phyloP scores from a whole-genome alignment of 2,888 invertebrate species.

The Phengaris arion region DNA sequence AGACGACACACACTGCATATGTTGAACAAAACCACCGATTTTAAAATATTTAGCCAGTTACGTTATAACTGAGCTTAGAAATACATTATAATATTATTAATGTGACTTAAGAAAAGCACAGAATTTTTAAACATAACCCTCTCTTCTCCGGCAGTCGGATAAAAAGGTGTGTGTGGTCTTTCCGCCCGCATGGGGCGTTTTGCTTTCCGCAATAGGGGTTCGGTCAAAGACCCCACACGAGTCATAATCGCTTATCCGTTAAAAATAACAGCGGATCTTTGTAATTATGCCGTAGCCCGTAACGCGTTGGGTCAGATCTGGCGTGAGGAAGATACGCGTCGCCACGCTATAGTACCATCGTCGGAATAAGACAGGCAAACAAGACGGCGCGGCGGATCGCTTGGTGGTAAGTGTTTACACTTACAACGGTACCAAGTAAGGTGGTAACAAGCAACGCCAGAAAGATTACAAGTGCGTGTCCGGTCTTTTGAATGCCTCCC shows the following conservation, averaged over 20 bases:
- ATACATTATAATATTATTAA: too few species aligned
- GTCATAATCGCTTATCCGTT: neutral
- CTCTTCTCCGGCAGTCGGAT: neutral
- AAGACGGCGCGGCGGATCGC: neutral
- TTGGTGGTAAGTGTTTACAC: too few species aligned
- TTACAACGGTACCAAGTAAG: neutral
- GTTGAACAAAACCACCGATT: too few species aligned
- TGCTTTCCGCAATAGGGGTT: neutral
- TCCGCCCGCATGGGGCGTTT: slow-evolving; percentile 21
- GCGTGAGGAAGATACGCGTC: neutral
- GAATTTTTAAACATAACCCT: too few species aligned
- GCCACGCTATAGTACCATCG: neutral
- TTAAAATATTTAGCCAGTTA: too few species aligned
- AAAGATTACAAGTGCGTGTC: neutral
- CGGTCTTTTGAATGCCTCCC: too few species aligned
- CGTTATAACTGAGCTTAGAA: too few species aligned
- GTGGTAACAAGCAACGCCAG: neutral
- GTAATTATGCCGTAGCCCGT: neutral
- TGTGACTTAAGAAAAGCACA: too few species aligned
- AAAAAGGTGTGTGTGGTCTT: slow-evolving; percentile 8
- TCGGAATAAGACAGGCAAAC: neutral
- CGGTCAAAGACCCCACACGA: slow-evolving; percentile 15
- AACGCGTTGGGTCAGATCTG: neutral
- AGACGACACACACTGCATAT: too few species aligned
- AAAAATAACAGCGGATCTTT: neutral